phyloP scores from a whole-genome alignment of 2,113 vertebrate genomes.

The Tinamus guttatus region DNA sequence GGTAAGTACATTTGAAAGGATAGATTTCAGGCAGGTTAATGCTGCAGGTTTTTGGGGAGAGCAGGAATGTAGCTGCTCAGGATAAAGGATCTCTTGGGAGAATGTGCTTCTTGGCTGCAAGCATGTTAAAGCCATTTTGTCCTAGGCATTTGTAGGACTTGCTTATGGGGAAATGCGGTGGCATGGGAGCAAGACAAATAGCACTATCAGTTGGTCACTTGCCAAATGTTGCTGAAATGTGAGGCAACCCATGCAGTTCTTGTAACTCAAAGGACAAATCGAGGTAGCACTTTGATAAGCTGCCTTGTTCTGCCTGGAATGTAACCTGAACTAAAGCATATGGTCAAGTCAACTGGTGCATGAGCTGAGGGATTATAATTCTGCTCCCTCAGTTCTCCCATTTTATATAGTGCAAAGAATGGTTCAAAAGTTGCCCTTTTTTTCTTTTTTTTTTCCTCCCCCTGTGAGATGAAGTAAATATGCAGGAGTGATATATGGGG shows the following conservation, averaged over 20 bases:
- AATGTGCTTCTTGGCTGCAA: neutral
- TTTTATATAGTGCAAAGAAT: neutral
- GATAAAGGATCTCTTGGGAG: neutral
- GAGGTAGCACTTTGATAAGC: neutral
- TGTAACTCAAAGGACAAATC: neutral
- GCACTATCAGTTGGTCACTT: neutral
- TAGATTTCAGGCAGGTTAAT: neutral
- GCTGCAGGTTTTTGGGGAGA: neutral
- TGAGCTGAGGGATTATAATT: neutral
- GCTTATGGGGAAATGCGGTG: neutral
- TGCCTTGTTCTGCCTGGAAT: neutral
- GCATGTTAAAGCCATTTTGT: neutral
- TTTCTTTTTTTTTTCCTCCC: neutral
- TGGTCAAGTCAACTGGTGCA: neutral
- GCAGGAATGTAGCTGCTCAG: neutral
- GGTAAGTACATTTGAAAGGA: neutral
- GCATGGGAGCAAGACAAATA: neutral
- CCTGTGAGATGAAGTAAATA: neutral
- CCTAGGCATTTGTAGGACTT: neutral
- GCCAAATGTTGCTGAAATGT: neutral
- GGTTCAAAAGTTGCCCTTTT: neutral
- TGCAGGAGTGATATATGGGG: neutral
- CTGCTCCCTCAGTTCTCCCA: neutral
- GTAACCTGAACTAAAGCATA: neutral
- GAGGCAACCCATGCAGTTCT: neutral